These are phyloP conservation scores for Choristoneura rosaceana DNA, from an alignment of 2,888 invertebrate species.

Conservation along the genomic window DNA sequence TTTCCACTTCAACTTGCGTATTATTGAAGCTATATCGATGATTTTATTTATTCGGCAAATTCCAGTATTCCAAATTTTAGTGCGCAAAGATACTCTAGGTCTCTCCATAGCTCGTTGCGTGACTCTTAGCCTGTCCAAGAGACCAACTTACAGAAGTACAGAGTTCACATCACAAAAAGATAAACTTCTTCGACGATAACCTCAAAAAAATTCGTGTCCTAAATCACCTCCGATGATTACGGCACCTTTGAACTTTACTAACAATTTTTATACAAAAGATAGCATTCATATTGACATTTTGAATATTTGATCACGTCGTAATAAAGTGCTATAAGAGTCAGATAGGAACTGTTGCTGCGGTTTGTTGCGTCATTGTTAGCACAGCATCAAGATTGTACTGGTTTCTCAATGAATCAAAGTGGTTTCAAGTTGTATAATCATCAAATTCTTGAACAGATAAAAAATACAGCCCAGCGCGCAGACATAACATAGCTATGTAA, in stretches of 20 bases:
- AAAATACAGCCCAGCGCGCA: no score
- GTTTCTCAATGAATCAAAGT: constrained; percentile 26
- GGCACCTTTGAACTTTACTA: constrained; percentile 22
- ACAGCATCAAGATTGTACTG: constrained; percentile 17
- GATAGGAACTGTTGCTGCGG: constrained; percentile 13
- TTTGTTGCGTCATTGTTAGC: constrained; percentile 21
- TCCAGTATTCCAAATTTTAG: no score
- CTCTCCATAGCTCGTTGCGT: no score
- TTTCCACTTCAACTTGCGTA: no score
- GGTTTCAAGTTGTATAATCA: no score
- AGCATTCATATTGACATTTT: constrained; percentile 24
- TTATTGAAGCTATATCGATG: no score
- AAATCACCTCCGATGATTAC: constrained; percentile 10
- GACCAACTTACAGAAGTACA: no score
- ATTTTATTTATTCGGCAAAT: no score
- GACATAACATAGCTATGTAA: no score
- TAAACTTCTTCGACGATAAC: neutral
- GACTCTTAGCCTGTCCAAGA: no score
- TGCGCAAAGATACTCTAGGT: no score
- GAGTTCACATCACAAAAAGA: neutral
- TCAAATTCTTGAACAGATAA: no score
- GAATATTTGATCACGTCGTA: constrained; percentile 30
- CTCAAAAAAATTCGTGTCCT: neutral
- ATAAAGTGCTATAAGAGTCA: constrained; percentile 33
- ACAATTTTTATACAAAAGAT: constrained; percentile 27